Percentiles rank a stretch among this genome's conserved stretches.
Evolutionary conservation across 2,888 invertebrate genomes (phyloP).

Genomic region (Zygothrica quintamaculata): DNA sequence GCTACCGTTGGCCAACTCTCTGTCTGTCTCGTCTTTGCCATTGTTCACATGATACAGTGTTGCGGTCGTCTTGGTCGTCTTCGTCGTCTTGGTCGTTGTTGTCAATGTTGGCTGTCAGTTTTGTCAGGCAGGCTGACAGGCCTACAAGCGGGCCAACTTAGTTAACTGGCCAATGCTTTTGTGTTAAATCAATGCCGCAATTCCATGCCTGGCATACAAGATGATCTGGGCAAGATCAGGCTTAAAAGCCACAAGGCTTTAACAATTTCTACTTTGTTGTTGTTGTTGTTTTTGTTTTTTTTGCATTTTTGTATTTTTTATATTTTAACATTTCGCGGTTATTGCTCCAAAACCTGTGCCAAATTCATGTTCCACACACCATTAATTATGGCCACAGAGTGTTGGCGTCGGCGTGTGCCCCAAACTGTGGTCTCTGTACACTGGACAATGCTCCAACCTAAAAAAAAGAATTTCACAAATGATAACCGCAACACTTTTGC

Average conservation of each 20-base stretch:
- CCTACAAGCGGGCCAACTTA: slow-evolving; percentile 65
- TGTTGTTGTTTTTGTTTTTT: too few relatives aligned
- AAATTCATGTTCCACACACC: slow-evolving; percentile 65
- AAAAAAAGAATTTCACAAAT: slow-evolving; percentile 59
- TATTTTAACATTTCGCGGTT: slow-evolving; percentile 6
- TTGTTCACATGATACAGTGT: slow-evolving; percentile 41
- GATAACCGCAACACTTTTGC: slow-evolving; percentile 66
- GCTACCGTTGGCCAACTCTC: slow-evolving; percentile 69
- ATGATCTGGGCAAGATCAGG: slow-evolving; percentile 45
- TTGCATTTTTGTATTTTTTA: too few relatives aligned
- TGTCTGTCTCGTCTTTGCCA: slow-evolving; percentile 13
- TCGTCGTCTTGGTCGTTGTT: slow-evolving; percentile 43
- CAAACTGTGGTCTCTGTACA: slow-evolving; percentile 32
- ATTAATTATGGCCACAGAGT: slow-evolving; percentile 66
- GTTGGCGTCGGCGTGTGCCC: slow-evolving; percentile 51
- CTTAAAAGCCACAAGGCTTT: not conserved
- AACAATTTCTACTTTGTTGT: too few relatives aligned
- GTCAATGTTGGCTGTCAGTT: slow-evolving; percentile 80
- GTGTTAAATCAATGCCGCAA: slow-evolving; percentile 56
- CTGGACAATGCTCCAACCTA: slow-evolving; percentile 58
- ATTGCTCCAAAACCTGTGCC: slow-evolving; percentile 54
- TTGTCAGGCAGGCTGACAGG: slow-evolving; percentile 75
- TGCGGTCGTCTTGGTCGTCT: slow-evolving; percentile 29
- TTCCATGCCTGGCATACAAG: slow-evolving; percentile 52
- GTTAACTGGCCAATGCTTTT: slow-evolving; percentile 59